phyloP scores from a whole-genome alignment of 2,797 vertebrate genomes.

The Odontamblyopus lacepedii region DNA sequence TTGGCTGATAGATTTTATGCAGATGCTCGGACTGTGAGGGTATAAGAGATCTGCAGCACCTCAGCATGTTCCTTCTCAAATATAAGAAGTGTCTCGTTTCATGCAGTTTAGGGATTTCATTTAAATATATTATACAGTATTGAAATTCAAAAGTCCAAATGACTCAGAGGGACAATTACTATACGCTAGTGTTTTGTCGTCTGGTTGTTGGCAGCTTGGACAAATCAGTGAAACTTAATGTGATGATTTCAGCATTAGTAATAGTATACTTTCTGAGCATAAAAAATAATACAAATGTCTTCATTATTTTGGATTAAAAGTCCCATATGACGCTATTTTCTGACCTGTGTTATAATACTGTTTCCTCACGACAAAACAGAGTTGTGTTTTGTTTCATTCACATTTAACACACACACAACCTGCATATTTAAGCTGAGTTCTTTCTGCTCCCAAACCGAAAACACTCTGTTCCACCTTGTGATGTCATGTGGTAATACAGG shows the following conservation, averaged over 20 bases:
- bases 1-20: constrained; percentile 19
- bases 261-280: not conserved
- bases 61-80: constrained; percentile 1
- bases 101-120: not conserved
- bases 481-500: too few relatives aligned
- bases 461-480: too few relatives aligned
- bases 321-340: too few relatives aligned
- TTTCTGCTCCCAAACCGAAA: too few relatives aligned
- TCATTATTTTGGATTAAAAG: too few relatives aligned
- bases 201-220: not conserved
- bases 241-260: not conserved
- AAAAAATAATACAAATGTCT: not conserved
- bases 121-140: constrained; percentile 6
- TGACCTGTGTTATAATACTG: too few relatives aligned
- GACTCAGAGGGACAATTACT: not conserved
- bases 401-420: too few relatives aligned
- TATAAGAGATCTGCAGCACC: constrained; percentile 14
- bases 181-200: not conserved
- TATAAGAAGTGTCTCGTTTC: constrained; percentile 10
- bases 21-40: constrained; percentile 22
- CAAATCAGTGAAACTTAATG: constrained; percentile 1
- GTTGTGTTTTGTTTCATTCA: too few relatives aligned
- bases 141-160: constrained; percentile 6
- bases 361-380: too few relatives aligned
- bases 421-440: too few relatives aligned